Evolutionary conservation across 2,797 vertebrate genomes (phyloP).

Genomic region (Semaprochilodus insignis): DNA sequence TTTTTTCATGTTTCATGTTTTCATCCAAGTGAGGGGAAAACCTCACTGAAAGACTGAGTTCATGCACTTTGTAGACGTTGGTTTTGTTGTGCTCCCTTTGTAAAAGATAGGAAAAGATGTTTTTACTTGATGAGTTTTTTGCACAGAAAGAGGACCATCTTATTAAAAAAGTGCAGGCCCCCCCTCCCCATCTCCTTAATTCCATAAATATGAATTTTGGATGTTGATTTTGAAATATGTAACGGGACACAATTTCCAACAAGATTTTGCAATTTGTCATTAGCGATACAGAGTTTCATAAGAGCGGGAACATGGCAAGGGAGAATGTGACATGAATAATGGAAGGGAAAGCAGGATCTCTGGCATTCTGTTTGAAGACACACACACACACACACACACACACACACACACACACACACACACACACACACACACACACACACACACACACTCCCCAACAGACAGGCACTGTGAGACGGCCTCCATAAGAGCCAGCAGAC

Average conservation of each 20-base stretch:
- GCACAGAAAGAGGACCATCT: neutral
- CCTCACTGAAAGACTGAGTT: neutral
- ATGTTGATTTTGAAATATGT: constrained; percentile 23
- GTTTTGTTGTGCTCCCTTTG: neutral
- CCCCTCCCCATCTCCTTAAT: constrained; percentile 59
- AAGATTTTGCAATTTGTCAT: constrained; percentile 42
- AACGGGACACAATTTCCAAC: constrained; percentile 20
- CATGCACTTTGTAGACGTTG: neutral
- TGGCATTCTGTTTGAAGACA: constrained; percentile 67
- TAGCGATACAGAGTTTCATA: constrained; percentile 64
- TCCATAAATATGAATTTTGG: constrained; percentile 60
- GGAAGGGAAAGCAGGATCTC: constrained; percentile 69
- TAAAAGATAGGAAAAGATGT: neutral
- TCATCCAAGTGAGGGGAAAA: constrained; percentile 4
- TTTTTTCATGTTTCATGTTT: neutral
- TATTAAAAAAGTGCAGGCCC: neutral
- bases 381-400: constrained; percentile 25
- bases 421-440: constrained; percentile 25
- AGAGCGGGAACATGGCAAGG: constrained; percentile 69
- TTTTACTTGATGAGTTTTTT: neutral
- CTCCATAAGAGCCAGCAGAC: constrained; percentile 43
- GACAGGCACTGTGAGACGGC: constrained; percentile 33
- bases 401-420: constrained; percentile 9
- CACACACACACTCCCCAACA: constrained; percentile 30
- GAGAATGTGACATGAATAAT: constrained; percentile 74